A percentile compares a stretch with the other conserved stretches of the same genome.
phyloP scores from a whole-genome alignment of 2,888 invertebrate species.

The Tetanocera ferruginea region DNA sequence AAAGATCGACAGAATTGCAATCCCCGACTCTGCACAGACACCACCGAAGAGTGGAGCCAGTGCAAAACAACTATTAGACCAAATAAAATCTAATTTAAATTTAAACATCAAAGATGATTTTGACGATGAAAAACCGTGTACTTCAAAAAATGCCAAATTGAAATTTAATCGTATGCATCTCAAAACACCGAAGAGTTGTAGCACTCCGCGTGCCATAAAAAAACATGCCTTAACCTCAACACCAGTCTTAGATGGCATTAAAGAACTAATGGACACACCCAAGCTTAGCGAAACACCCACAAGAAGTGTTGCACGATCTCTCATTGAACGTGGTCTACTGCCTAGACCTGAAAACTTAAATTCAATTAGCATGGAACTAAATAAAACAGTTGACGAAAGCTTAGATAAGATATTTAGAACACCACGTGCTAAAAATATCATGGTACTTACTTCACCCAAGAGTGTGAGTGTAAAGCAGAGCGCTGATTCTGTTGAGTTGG shows the following conservation, averaged over 20 bases:
- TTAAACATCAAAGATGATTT: neutral
- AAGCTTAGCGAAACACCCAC: neutral
- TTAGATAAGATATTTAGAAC: slow-evolving; percentile 62
- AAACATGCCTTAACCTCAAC: slow-evolving; percentile 56
- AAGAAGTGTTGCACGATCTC: neutral
- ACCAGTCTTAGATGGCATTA: slow-evolving; percentile 53
- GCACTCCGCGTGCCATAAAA: slow-evolving; percentile 44
- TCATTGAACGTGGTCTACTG: neutral
- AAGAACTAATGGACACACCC: slow-evolving; percentile 52
- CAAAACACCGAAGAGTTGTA: neutral
- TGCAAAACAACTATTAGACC: neutral
- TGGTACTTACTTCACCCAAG: slow-evolving; percentile 63
- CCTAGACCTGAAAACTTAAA: neutral
- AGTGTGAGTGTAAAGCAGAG: slow-evolving; percentile 59
- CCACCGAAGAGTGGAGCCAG: neutral
- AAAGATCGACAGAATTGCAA: neutral
- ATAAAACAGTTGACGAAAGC: slow-evolving; percentile 40
- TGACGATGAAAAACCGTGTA: neutral
- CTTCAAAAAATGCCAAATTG: neutral
- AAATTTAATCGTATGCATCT: neutral
- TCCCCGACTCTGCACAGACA: neutral
- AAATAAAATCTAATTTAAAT: neutral
- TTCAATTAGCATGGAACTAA: neutral
- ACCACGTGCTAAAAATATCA: slow-evolving; percentile 62
- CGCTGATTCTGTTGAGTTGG: slow-evolving; percentile 49